Evolutionary conservation across 1,140 invertebrate species (phyloP).

Genomic region (Leptoteleia sp.): DNA sequence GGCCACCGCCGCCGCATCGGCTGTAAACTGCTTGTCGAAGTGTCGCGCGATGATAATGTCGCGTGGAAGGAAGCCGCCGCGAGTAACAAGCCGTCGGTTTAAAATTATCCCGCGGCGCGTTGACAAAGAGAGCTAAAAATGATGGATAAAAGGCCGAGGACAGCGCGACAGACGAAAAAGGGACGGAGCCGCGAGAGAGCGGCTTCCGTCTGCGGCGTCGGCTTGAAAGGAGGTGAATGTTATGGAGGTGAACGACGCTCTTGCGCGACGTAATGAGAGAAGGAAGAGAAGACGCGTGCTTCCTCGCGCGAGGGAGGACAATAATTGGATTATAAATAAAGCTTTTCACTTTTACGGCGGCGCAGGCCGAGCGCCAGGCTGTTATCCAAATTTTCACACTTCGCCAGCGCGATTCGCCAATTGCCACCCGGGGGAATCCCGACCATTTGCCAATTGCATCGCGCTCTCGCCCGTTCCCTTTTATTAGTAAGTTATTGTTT

Average conservation of each 20-base stretch:
- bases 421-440: neutral
- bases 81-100: conserved; percentile 62
- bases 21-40: conserved; percentile 62
- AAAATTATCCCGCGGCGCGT: conserved; percentile 64
- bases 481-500: no score
- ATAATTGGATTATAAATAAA: conserved; percentile 66
- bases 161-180: conserved; percentile 35
- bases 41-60: conserved; percentile 63
- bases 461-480: no score
- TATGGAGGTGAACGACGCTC: conserved; percentile 60
- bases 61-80: conserved; percentile 47
- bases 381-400: conserved; percentile 31
- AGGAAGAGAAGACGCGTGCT: conserved; percentile 51
- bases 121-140: conserved; percentile 66
- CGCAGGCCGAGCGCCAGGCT: conserved; percentile 18
- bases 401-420: neutral
- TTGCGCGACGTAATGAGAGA: conserved; percentile 40
- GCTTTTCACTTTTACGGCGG: conserved; percentile 55
- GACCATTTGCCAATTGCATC: no score
- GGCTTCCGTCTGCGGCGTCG: conserved; percentile 38
- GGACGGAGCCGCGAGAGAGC: conserved; percentile 31
- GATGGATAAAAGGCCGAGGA: conserved; percentile 58
- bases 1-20: conserved; percentile 47
- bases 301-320: conserved; percentile 62
- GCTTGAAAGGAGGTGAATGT: conserved; percentile 30